Base-by-base conservation (phyloP, 2,888 invertebrate species). In the Alentia gelatinosa region DNA sequence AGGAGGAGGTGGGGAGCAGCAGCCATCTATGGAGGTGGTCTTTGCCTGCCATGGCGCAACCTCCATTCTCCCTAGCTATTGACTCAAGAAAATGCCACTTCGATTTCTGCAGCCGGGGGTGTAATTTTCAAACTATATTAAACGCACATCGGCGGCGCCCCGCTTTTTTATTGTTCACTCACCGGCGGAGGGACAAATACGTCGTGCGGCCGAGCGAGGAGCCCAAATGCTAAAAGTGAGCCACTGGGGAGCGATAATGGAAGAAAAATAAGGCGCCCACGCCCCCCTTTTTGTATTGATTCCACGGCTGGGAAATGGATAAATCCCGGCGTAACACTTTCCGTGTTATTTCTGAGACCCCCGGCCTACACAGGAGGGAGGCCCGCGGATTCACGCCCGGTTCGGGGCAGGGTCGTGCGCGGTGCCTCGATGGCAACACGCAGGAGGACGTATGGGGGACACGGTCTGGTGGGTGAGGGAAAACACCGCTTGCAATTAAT, bases 81-180 rank as follows among this genome's bases (percentile, higher is more conserved):
- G 86, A 86, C 86, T 86, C 86, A 86, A 86, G 86, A 50, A 86
- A 86, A 86, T 86, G 86, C 47, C 86, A 86, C 86, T 86, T 86
- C 86, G 86, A 86, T 86, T 50, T 50, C 47, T 50, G 50, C 50
- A 26, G 86, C 35, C 86, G 47, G 30, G 86, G 47, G 47, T 86
- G 86, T 86, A 86, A 86, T 86, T 86, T 86, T 86, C 86, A 86
- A 86, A 86, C 86, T 42, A 47, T 86, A 86, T 86, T 86, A 47
- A 86, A 86, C 47, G 86, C 86, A 33, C 86, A 30, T 40, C 50
- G 30, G 50, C 15, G 47, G 30, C 15, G 33, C 33, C 30, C 26
- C 74, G 26, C 30, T 26, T 74, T 47, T 26, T 33, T 74, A 33
- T 74, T 74, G 26, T 74, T 74, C 33, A 74, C n/a, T 12, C 74